Base-by-base conservation (phyloP, 2,888 invertebrate species). In the Cordilura impudica region DNA sequence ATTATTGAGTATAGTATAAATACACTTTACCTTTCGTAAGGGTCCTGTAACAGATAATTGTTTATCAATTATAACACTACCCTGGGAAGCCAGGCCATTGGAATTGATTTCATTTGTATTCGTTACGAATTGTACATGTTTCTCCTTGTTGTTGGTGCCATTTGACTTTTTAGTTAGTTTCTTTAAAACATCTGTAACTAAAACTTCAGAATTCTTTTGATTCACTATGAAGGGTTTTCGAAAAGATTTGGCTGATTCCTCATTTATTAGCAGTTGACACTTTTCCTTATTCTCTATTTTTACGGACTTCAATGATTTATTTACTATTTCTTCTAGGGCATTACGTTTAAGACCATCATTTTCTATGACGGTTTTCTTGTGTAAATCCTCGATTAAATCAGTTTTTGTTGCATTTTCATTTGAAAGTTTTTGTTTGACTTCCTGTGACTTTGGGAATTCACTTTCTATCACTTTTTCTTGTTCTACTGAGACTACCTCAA, bases 1-100 rank as follows among this genome's bases (percentile, higher is more conserved):
- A 49, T 91, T 91, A 78, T 92, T 92, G 51, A 75, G 60, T 19
- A 79, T 58, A 7, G 71, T 74, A 21, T 74, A 78, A 21, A 70
- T 51, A 12, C 65, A 78, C 23, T 78, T 78, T 14, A 60, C 31
- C 21, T 60, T 79, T 29, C 67, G 74, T 31, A 43, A 71, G 0
- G 66, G 61, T 1, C 66, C 71, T 2, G 35, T 14, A 16, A 67
- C 54, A 6, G 71, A 71, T 14, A 79, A 54, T 5, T 79, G 61
- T 23, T 79, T 74, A 21, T 79, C 71, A 16, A 63, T 79, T 45
- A 71, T 51, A 53, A 61, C 66, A 61, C 74, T 75, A 8, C 61
- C 71, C n/a, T 79, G 54, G 1, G 71, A 54, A 8, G 51, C 31
- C 14, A 71, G 5, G 3, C 58, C 19, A 14, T 58, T 63, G 10